Conservation (phyloP, 1,140 invertebrate species). For the Tetragonula clypearis region DNA sequence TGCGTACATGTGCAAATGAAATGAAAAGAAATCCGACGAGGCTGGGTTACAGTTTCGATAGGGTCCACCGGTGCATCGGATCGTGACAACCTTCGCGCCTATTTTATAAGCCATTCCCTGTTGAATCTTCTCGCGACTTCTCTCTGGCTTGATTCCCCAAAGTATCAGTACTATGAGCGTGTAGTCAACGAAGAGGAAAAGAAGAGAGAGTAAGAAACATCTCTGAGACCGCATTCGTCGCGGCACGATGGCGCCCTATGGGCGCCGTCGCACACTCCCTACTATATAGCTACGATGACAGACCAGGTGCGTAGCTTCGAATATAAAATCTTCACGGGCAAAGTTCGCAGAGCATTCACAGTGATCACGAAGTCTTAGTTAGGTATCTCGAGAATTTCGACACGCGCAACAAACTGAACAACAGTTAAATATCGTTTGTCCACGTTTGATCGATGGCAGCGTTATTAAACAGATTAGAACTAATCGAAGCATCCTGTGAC, state of each 20-base stretch:
- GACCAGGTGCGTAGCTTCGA: constrained; percentile 52
- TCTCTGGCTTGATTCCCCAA: constrained; percentile 14
- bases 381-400: neutral
- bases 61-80: neutral
- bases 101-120: constrained; percentile 36
- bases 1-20: neutral
- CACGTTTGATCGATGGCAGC: neutral
- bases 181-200: constrained; percentile 44
- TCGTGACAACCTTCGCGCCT: constrained; percentile 40
- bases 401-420: neutral
- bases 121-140: constrained; percentile 59
- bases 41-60: neutral
- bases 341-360: neutral
- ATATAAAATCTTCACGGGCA: neutral
- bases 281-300: constrained; percentile 70
- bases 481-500: neutral
- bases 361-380: no score
- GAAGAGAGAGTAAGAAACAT: constrained; percentile 64
- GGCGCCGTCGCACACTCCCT: constrained; percentile 77
- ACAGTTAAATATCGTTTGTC: neutral
- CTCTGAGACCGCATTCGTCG: constrained; percentile 65
- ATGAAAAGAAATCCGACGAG: neutral
- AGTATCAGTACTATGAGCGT: constrained; percentile 13
- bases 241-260: constrained; percentile 79
- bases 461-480: neutral